Percentiles rank a stretch among this genome's conserved stretches.
These are phyloP conservation scores for Brenthis ino DNA, from an alignment of 2,888 invertebrate species.

Conservation along the genomic window DNA sequence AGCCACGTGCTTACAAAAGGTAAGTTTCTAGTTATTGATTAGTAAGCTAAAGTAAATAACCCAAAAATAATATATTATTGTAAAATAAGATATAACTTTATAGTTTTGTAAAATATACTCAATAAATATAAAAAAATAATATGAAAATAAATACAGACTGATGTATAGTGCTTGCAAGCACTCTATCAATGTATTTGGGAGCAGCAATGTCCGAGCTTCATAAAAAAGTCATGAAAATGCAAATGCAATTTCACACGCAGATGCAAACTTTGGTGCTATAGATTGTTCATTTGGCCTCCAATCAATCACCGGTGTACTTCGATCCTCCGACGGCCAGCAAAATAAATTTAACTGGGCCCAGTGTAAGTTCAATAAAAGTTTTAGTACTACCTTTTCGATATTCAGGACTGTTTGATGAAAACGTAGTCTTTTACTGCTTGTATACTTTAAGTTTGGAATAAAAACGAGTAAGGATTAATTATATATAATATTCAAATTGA, in stretches of 20 bases:
- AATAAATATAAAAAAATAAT: neutral
- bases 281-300: slow-evolving; percentile 55
- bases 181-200: neutral
- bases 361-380: slow-evolving; percentile 33
- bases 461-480: too few relatives aligned
- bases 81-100: too few relatives aligned
- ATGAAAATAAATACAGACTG: neutral
- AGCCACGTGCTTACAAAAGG: slow-evolving; percentile 88
- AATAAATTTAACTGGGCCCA: slow-evolving; percentile 32
- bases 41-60: neutral
- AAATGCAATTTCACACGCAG: slow-evolving; percentile 37
- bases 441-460: too few relatives aligned
- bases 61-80: neutral
- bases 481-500: too few relatives aligned
- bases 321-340: slow-evolving; percentile 42
- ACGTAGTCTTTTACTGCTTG: too few relatives aligned
- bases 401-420: slow-evolving; percentile 34
- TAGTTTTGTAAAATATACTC: neutral
- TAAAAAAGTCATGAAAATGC: slow-evolving; percentile 18
- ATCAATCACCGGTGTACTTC: slow-evolving; percentile 53
- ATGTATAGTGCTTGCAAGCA: neutral
- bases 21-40: slow-evolving; percentile 50
- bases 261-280: slow-evolving; percentile 41
- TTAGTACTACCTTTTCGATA: slow-evolving; percentile 13
- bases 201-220: neutral